A percentile compares a stretch with the other conserved stretches of the same genome.
These are phyloP conservation scores for Ammospiza nelsoni DNA, from an alignment of 2,113 vertebrate genomes.

Conservation along the genomic window DNA sequence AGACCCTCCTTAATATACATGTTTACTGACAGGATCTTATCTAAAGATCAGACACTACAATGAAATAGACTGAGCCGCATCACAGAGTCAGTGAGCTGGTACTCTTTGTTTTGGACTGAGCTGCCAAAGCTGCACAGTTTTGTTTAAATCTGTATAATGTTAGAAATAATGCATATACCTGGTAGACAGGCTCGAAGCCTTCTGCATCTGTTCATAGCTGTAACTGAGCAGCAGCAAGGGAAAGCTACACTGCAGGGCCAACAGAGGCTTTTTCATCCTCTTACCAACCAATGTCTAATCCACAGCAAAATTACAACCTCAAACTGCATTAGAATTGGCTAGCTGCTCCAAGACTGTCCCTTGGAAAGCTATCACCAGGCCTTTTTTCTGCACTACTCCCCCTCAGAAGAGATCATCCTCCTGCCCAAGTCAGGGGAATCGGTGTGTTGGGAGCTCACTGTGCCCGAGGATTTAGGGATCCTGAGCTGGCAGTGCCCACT, in stretches of 20 bases:
- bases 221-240: not conserved
- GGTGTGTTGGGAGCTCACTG: rapidly evolving
- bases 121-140: not conserved
- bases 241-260: not conserved
- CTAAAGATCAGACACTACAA: not conserved
- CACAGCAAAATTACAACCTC: not conserved
- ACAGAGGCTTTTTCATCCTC: not conserved
- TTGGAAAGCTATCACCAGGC: not conserved
- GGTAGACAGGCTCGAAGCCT: not conserved
- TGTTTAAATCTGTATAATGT: not conserved
- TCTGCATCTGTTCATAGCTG: not conserved
- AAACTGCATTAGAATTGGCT: not conserved
- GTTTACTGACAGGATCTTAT: not conserved
- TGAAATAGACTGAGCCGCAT: not conserved
- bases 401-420: not conserved
- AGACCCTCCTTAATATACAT: not conserved
- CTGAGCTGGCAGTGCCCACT: not conserved
- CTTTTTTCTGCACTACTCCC: not conserved
- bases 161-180: not conserved
- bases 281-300: not conserved
- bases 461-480: not conserved
- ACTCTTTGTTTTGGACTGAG: not conserved
- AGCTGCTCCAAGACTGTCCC: not conserved
- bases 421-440: not conserved
- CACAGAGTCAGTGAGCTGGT: not conserved